phyloP scores from a whole-genome alignment of 2,888 invertebrate genomes.

The Phyllotreta striolata region DNA sequence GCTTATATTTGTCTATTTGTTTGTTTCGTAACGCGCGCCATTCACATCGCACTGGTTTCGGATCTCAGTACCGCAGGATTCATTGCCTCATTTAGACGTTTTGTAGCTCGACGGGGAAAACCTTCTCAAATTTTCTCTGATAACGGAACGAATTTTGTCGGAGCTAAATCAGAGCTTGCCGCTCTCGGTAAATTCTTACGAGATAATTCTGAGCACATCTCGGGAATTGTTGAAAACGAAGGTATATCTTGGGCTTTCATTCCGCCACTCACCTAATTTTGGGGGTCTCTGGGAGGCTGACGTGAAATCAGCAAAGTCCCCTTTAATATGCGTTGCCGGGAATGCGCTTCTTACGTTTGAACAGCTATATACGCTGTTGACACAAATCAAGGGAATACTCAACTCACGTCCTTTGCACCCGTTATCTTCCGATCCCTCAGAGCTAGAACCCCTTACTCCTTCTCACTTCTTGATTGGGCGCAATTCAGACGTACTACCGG shows the following conservation, averaged over 20 bases:
- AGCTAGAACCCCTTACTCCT: slow-evolving; percentile 42
- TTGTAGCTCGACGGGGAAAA: slow-evolving; percentile 28
- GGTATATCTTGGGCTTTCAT: slow-evolving; percentile 49
- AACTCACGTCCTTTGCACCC: slow-evolving; percentile 50
- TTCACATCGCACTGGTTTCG: background rate
- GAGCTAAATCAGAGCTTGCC: slow-evolving; percentile 17
- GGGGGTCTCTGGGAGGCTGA: too few relatives aligned
- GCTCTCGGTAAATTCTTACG: slow-evolving; percentile 16
- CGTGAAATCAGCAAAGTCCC: slow-evolving; percentile 50
- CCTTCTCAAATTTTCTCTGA: slow-evolving; percentile 24
- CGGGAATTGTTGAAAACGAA: slow-evolving; percentile 12
- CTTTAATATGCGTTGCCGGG: slow-evolving; percentile 45
- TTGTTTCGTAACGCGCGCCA: background rate
- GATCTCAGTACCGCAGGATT: background rate
- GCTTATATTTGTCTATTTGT: slow-evolving; percentile 1
- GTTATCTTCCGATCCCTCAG: slow-evolving; percentile 42
- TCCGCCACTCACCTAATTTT: slow-evolving; percentile 49
- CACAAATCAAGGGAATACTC: slow-evolving; percentile 47
- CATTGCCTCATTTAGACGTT: slow-evolving; percentile 24
- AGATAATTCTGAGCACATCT: slow-evolving; percentile 5
- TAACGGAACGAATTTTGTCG: slow-evolving; percentile 31
- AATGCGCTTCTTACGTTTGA: slow-evolving; percentile 40
- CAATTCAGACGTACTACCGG: slow-evolving; percentile 37
- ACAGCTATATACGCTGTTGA: slow-evolving; percentile 41
- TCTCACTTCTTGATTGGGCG: slow-evolving; percentile 46